Base-by-base conservation (phyloP, 2,113 vertebrate genomes). In the Sturnira hondurensis region DNA sequence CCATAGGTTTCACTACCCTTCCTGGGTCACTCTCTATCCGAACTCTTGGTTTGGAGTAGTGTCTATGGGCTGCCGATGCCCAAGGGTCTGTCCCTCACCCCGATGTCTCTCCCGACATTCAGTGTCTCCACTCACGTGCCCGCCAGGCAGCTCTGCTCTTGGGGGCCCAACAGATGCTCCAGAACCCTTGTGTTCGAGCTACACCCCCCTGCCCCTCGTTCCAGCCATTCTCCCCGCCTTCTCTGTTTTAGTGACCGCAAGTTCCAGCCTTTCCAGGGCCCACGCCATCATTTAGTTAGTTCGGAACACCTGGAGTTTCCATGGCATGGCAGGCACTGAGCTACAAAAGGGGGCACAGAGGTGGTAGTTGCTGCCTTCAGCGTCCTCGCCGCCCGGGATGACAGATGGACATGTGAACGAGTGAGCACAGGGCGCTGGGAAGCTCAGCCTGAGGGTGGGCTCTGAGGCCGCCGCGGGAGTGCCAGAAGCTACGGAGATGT, bases 381-480 rank as follows among this genome's bases (percentile, higher is more conserved):
- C 1, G 19, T 58, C 2, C n/a, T 28, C 26, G 24, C 9, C 28
- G 1, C 22, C 2, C 19, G 15, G 38, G 5, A 24, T 24, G 31
- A 36, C 41, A 28, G 41, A 31, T 4, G 31, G 67, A 4, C 26
- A 2, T 5, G 3, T 1, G 10, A 11, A 33, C 1, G 11, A 47
- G 2, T 12, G 24, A n/a, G 26, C 11, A 4, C 0, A 58, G 73
- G 56, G 5, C 5, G 0, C 54, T 22, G n/a, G 54, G 33, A 41
- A 74, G 28, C 36, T 1, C 13, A 6, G 33, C 4, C 3, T 16
- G 54, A 9, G 56, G 31, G 14, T 16, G 13, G 58, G 38, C 38
- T 52, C 20, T 0, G 52, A 56, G 24, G 50, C 0, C 4, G 47
- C 33, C 61, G 33, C 3, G 0, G 3, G 68, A 5, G 13, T 33